Conservation (phyloP, 1,140 invertebrate species). For the Arctopsyche grandis region DNA sequence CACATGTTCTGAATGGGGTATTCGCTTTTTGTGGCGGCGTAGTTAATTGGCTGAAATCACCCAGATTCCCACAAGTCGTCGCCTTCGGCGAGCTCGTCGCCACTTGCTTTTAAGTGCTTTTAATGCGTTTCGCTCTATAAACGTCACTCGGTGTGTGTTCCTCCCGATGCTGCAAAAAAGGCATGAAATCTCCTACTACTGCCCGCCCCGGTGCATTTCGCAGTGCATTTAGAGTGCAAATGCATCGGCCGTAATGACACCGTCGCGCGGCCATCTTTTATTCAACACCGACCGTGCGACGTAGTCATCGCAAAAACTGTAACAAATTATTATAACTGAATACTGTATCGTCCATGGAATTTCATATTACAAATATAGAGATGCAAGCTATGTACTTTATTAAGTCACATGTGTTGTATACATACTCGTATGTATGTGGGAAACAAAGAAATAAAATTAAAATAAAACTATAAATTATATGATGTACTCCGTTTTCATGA, state of each 20-base stretch:
- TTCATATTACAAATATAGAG: slow-evolving; percentile 13
- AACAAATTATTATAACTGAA: slow-evolving; percentile 53
- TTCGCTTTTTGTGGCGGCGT: slow-evolving; percentile 18
- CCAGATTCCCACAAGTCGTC: slow-evolving; percentile 48
- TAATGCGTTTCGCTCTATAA: slow-evolving; percentile 49
- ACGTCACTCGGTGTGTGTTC: slow-evolving; percentile 48
- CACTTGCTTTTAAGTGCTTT: slow-evolving; percentile 38
- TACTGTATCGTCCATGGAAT: slow-evolving; percentile 41
- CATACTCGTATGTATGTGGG: too few species aligned
- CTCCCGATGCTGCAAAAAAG: slow-evolving; percentile 36
- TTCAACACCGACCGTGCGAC: slow-evolving; percentile 38
- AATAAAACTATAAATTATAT: too few species aligned
- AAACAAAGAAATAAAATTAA: too few species aligned
- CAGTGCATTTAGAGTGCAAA: slow-evolving; percentile 50
- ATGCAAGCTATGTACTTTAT: too few species aligned
- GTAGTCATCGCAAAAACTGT: slow-evolving; percentile 48
- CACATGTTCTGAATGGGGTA: neutral
- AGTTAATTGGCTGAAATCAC: slow-evolving; percentile 43
- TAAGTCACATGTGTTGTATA: too few species aligned
- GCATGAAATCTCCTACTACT: neutral
- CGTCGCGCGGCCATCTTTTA: slow-evolving; percentile 48
- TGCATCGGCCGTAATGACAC: slow-evolving; percentile 39
- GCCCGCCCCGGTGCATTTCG: too few species aligned
- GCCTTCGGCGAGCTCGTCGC: slow-evolving; percentile 27
- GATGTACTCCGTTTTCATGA: too few species aligned